Evolutionary conservation across 2,888 invertebrate species (phyloP).

Genomic region (Ashinkailepas kermadecensis): DNA sequence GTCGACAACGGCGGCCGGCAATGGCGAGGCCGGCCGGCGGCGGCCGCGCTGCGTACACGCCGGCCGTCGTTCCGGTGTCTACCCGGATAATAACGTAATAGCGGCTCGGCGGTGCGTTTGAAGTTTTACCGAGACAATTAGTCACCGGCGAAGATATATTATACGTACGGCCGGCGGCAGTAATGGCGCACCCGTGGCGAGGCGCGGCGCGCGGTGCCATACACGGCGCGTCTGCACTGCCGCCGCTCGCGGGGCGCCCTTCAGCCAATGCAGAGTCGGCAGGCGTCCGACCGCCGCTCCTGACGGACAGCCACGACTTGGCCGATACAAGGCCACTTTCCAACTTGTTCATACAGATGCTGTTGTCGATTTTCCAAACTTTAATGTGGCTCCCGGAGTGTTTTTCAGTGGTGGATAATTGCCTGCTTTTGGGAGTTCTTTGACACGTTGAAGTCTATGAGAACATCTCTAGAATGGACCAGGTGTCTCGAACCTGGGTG

Average conservation of each 20-base stretch:
- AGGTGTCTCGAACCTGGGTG: no score
- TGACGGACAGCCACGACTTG: no score
- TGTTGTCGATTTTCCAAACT: no score
- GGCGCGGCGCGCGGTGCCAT: not conserved
- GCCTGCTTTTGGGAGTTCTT: no score
- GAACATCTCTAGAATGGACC: no score
- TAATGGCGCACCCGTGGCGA: not conserved
- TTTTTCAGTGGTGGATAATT: no score
- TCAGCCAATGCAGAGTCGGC: not conserved
- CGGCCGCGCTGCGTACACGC: not conserved
- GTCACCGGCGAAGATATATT: not conserved
- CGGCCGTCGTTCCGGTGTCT: not conserved
- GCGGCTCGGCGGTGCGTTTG: not conserved
- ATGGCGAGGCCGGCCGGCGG: not conserved
- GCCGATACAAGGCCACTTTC: no score
- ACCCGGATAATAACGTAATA: not conserved
- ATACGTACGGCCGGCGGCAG: not conserved
- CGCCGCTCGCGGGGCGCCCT: not conserved
- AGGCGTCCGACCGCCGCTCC: no score
- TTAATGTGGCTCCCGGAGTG: no score
- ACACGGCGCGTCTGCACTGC: not conserved
- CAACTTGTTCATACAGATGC: no score
- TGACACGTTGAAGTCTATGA: no score
- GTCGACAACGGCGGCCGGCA: not conserved
- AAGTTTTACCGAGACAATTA: constrained; percentile 16